Evolutionary conservation across 2,888 invertebrate genomes (phyloP).

Genomic region (Icerya purchasi): DNA sequence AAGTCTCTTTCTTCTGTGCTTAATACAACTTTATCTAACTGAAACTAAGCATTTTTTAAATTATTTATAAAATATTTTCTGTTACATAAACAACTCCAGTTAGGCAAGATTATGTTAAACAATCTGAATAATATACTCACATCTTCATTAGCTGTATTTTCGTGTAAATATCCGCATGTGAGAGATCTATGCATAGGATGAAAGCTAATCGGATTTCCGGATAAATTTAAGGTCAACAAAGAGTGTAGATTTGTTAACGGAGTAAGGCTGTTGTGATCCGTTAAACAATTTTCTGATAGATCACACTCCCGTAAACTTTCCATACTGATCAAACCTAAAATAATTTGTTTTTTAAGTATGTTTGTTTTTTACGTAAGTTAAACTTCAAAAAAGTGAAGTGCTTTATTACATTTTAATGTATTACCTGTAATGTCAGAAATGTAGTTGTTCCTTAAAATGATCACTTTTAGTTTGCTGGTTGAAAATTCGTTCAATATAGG

Average conservation of each 20-base stretch:
- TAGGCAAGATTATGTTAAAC: too few relatives aligned
- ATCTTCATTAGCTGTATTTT: slow-evolving; percentile 16
- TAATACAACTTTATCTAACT: slow-evolving; percentile 32
- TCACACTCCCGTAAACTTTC: slow-evolving; percentile 36
- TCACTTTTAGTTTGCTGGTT: slow-evolving; percentile 31
- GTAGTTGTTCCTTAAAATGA: slow-evolving; percentile 40
- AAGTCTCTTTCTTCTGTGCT: slow-evolving; percentile 29
- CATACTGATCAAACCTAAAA: slow-evolving; percentile 29
- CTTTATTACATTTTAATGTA: slow-evolving; percentile 3
- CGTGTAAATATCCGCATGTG: slow-evolving; percentile 16
- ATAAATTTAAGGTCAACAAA: slow-evolving; percentile 33
- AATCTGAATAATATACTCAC: slow-evolving; percentile 15
- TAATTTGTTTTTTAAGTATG: neutral
- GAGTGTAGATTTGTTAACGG: slow-evolving; percentile 33
- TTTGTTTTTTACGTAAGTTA: neutral
- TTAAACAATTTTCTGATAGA: slow-evolving; percentile 38
- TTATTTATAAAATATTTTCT: too few relatives aligned
- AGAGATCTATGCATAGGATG: slow-evolving; percentile 34
- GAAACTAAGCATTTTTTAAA: slow-evolving; percentile 32
- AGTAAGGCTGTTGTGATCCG: slow-evolving; percentile 34
- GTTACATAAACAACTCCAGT: too few relatives aligned
- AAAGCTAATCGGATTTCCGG: slow-evolving; percentile 39
- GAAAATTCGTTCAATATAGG: slow-evolving; percentile 35
- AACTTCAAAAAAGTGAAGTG: slow-evolving; percentile 1
- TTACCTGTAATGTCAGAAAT: slow-evolving; percentile 36